Conservation (phyloP, 2,113 vertebrate genomes). For the Jaculus jaculus region DNA sequence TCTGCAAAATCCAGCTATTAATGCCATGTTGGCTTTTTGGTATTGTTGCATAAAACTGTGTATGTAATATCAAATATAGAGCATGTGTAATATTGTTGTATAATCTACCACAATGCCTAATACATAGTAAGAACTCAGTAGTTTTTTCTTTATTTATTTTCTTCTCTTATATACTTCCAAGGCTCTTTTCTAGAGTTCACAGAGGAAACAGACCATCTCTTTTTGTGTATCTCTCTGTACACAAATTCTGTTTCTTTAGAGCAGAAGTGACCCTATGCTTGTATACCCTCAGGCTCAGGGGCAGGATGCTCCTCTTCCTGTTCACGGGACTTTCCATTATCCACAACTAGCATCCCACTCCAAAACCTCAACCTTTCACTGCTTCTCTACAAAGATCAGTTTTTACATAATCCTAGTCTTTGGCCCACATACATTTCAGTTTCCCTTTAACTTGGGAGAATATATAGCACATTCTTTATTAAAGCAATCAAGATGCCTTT, state of each 20-base stretch:
- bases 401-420: conserved; percentile 56
- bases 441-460: conserved; percentile 64
- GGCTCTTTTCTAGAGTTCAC: background rate
- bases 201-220: background rate
- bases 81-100: background rate
- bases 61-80: background rate
- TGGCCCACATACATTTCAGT: conserved; percentile 58
- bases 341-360: background rate
- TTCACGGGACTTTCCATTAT: background rate
- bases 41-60: background rate
- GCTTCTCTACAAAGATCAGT: conserved; percentile 63
- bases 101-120: background rate
- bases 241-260: background rate
- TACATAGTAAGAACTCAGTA: too few relatives aligned
- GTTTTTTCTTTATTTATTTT: background rate
- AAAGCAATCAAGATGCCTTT: conserved; percentile 77
- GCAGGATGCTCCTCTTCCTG: background rate
- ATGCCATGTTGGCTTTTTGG: background rate
- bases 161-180: background rate
- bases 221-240: background rate
- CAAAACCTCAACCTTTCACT: conserved; percentile 30
- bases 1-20: conserved; percentile 14
- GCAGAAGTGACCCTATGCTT: background rate
- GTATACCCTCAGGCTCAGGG: background rate
- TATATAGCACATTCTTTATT: conserved; percentile 72